A percentile compares a stretch with the other conserved stretches of the same genome.
Evolutionary conservation across 1,140 invertebrate genomes (phyloP).

Genomic region (Zaprionus tsacasi): DNA sequence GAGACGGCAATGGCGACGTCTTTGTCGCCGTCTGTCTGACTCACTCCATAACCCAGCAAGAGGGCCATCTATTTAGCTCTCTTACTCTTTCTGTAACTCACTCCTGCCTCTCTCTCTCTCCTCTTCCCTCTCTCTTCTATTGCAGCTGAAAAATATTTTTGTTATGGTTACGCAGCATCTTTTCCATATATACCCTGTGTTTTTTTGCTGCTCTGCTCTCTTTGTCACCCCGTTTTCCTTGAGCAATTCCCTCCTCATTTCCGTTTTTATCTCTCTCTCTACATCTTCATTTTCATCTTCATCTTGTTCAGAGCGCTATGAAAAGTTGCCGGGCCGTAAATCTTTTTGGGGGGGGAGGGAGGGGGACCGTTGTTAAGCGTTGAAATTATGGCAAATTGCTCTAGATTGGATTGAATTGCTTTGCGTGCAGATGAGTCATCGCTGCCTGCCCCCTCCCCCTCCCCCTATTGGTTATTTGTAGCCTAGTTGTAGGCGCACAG

Average conservation of each 20-base stretch:
- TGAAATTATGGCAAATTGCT: conserved; percentile 53
- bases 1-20: conserved; percentile 35
- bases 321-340: conserved; percentile 50
- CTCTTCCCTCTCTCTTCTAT: conserved; percentile 16
- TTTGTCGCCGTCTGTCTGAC: conserved; percentile 62
- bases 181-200: conserved; percentile 1
- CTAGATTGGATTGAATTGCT: conserved; percentile 48
- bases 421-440: conserved; percentile 45
- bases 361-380: conserved; percentile 51
- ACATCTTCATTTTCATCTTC: background rate
- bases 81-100: conserved; percentile 3
- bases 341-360: conserved; percentile 35
- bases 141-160: conserved; percentile 64
- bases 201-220: background rate
- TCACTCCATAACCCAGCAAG: conserved; percentile 23
- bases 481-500: conserved; percentile 35
- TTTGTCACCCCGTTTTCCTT: conserved; percentile 10
- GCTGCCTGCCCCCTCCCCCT: background rate
- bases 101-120: background rate
- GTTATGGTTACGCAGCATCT: conserved; percentile 46
- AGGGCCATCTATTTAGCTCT: conserved; percentile 19
- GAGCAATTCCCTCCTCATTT: conserved; percentile 10
- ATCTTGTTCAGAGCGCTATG: conserved; percentile 22
- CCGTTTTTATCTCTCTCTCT: background rate
- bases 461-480: conserved; percentile 8